These are phyloP conservation scores for Temnothorax longispinosus DNA, from an alignment of 1,140 invertebrate genomes.

Conservation along the genomic window DNA sequence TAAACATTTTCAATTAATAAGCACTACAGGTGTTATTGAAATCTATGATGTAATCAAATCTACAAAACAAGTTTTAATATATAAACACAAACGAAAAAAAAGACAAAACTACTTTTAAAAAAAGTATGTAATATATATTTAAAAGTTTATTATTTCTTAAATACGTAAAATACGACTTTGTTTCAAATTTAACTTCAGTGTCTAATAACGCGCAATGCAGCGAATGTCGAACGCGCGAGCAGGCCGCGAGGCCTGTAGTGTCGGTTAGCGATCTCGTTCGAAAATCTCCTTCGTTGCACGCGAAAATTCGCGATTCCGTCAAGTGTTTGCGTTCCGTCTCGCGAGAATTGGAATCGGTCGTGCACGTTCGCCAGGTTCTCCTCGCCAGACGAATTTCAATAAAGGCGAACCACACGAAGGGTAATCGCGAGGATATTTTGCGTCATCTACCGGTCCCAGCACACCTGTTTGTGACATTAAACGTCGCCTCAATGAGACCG, in stretches of 20 bases:
- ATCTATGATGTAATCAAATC: neutral
- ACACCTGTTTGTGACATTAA: slow-evolving; percentile 78
- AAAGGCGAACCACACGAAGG: slow-evolving; percentile 36
- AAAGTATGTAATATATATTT: neutral
- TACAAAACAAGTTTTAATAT: neutral
- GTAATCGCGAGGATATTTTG: slow-evolving; percentile 82
- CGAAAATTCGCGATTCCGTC: neutral
- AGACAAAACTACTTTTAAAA: neutral
- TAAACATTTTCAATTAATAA: neutral
- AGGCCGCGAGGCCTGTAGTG: no score
- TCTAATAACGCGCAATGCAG: neutral
- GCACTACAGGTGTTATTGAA: neutral
- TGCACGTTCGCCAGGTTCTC: neutral
- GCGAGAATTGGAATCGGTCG: neutral
- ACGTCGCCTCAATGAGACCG: slow-evolving; percentile 71
- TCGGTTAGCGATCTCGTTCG: neutral
- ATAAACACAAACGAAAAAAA: neutral
- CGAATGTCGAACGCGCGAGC: neutral
- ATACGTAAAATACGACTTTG: neutral
- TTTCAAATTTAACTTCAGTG: neutral
- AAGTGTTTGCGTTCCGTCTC: neutral
- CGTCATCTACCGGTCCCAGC: slow-evolving; percentile 83
- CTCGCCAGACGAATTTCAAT: slow-evolving; percentile 51
- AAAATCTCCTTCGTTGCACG: neutral
- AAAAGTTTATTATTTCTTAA: neutral